Base-by-base conservation (phyloP, 1,140 invertebrate genomes). In the Archivesica marissinica region DNA sequence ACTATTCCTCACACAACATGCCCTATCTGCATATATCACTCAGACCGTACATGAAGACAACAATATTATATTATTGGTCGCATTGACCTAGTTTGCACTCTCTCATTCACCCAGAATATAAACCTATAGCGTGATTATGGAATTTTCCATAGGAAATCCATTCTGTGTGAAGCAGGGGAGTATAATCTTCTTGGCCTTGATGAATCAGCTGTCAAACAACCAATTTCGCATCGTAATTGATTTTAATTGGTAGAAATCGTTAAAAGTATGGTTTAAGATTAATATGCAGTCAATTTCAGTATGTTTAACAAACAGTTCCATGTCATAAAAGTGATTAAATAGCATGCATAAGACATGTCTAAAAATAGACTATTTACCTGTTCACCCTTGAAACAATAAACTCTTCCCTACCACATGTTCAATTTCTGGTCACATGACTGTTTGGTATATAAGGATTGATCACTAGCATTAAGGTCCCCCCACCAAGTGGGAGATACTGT, bases 391-490 rank as follows among this genome's bases (percentile, higher is more conserved):
- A 38, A 78, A 61, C 9, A 78, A 28, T 79, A 68, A 61, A 47
- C 38, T 68, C 2, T 38, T 35, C 77, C 44, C 28, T 50, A 68
- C 33, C 77, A 66, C 30, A 23, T 68, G 77, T 66, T 75, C 52
- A 33, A 4, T 35, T 3, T n/a, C 17, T 28, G 41, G 59, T 79
- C 77, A 79, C 61, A 25, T 79, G 77, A 79, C 61, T 20, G 50
- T 20, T 25, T 38, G 30, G 77, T 79, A 79, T 79, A 79, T 47
- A 79, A 79, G 41, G 23, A 39, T 4, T 30, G 17, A 9, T n/a
- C 77, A 79, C 77, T n/a, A 79, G n/a, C 41, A 79, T 68, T 47
- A 79, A 50, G 77, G 77, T 79, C 77, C 77, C 77, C 77, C 77
- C 77, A 79, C 56, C 47, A 35, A 78, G 77, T 79, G 77, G 77